Conservation (phyloP, 2,888 invertebrate species). For the Cryptus armator region DNA sequence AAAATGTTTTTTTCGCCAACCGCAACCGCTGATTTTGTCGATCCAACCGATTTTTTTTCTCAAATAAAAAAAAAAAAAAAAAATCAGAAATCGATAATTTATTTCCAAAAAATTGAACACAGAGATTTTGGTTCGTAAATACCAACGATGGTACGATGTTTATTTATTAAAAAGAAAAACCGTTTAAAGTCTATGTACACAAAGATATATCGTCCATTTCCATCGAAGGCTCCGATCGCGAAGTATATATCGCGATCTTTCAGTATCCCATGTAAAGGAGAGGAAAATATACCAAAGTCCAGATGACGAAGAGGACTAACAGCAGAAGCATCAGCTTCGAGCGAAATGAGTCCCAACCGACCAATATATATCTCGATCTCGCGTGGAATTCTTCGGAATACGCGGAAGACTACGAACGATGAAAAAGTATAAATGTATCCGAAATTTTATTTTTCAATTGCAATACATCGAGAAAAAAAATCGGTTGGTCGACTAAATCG, state of each 20-base stretch:
- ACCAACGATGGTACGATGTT: conserved; percentile 31
- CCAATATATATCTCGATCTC: conserved; percentile 78
- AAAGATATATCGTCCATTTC: background rate
- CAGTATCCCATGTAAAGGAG: conserved; percentile 63
- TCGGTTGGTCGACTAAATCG: too few species aligned
- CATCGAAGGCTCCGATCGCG: conserved; percentile 1
- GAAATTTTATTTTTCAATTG: too few species aligned
- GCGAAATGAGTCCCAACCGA: conserved; percentile 85
- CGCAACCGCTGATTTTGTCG: too few species aligned
- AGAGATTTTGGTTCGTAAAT: background rate
- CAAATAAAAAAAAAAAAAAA: too few species aligned
- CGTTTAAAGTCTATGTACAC: conserved; percentile 61
- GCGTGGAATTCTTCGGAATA: conserved; percentile 65
- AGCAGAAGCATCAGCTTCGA: conserved; percentile 83
- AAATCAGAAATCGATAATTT: too few species aligned
- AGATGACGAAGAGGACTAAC: conserved; percentile 83
- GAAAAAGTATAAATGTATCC: background rate
- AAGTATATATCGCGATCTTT: background rate
- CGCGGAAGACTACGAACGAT: conserved; percentile 70
- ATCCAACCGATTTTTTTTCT: too few species aligned
- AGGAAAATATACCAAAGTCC: conserved; percentile 86
- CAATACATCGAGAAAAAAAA: conserved; percentile 1
- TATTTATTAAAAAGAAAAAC: conserved; percentile 41
- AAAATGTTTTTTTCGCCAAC: too few species aligned
- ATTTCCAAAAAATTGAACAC: background rate